Conservation (phyloP, 2,888 invertebrate species). For the Choristoneura rosaceana region DNA sequence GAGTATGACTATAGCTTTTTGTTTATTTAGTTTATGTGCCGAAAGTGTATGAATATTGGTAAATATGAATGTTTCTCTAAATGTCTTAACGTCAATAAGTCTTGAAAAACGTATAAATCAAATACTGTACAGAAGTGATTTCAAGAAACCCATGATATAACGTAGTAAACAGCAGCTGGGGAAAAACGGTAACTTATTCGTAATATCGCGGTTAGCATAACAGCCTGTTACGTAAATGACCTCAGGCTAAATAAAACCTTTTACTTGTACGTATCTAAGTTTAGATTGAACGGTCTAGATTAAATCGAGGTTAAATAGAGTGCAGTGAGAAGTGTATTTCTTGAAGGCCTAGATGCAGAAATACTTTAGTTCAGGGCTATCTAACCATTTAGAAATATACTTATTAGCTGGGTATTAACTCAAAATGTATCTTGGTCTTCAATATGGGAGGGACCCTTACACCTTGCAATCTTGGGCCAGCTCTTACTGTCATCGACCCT, state of each 20-base stretch:
- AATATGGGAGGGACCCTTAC: no score
- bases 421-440: no score
- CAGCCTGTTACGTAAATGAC: not conserved
- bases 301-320: not conserved
- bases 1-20: no score
- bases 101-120: no score
- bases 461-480: no score
- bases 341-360: not conserved
- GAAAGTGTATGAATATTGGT: no score
- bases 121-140: not conserved
- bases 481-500: no score
- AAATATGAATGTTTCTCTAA: no score
- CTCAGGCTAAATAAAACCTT: not conserved
- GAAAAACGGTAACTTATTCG: not conserved
- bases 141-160: constrained; percentile 1
- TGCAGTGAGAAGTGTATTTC: not conserved
- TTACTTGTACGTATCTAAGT: not conserved
- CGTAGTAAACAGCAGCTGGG: not conserved
- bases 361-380: not conserved
- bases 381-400: not conserved
- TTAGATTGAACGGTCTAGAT: not conserved
- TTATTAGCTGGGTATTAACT: no score
- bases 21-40: no score
- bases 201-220: no score
- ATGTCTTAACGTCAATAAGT: no score